phyloP scores from a whole-genome alignment of 2,888 invertebrate species.

The Limulus polyphemus region DNA sequence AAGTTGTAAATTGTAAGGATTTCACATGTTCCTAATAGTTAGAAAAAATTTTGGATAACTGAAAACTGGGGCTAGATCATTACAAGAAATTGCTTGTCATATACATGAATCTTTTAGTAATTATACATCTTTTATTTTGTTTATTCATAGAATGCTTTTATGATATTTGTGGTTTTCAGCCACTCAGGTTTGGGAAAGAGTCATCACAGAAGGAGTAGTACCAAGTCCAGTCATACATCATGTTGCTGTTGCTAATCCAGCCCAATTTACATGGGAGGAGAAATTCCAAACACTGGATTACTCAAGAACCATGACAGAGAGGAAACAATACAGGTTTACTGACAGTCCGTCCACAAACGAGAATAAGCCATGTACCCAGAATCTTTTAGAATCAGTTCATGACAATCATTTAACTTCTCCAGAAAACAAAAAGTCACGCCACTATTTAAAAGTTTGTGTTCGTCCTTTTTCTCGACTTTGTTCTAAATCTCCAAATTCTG shows the following conservation, averaged over 20 bases:
- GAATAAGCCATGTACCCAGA: slow-evolving; percentile 25
- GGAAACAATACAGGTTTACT: no score
- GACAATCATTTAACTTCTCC: not conserved
- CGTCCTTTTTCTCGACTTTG: slow-evolving; percentile 24
- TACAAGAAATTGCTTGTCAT: no score
- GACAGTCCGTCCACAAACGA: not conserved
- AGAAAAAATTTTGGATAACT: no score
- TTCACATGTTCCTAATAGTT: no score
- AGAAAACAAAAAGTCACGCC: not conserved
- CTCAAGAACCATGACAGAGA: not conserved
- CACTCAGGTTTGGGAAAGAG: slow-evolving; percentile 61
- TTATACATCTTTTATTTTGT: no score
- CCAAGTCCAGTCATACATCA: slow-evolving; percentile 29
- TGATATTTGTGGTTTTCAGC: slow-evolving; percentile 39
- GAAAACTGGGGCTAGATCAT: no score
- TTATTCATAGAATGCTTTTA: not conserved
- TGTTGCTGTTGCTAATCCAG: slow-evolving; percentile 21
- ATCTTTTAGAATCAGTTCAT: slow-evolving; percentile 18
- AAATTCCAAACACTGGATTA: not conserved
- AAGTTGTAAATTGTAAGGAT: no score
- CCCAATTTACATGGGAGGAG: no score
- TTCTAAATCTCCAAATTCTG: slow-evolving; percentile 19
- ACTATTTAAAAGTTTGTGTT: slow-evolving; percentile 20
- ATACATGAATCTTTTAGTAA: no score
- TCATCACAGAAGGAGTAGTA: slow-evolving; percentile 34